Conservation (phyloP, 2,888 invertebrate species). For the Chrysolina haemoptera region DNA sequence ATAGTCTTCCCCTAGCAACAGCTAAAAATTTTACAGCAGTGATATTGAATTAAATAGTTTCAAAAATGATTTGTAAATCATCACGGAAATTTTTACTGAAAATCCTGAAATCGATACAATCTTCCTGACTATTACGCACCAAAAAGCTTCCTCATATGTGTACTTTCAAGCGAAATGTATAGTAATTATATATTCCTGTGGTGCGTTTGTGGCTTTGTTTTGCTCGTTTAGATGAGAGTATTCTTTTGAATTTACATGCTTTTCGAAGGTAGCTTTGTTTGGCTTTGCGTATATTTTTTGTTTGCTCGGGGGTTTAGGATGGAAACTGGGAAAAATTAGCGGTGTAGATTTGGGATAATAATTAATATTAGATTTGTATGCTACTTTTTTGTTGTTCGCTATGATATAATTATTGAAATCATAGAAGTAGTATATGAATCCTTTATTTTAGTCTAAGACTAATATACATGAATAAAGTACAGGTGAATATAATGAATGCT, state of each 20-base stretch:
- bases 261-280: slow-evolving; percentile 39
- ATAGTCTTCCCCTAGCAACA: too few species aligned
- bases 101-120: too few species aligned
- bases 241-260: slow-evolving; percentile 42
- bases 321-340: slow-evolving; percentile 2
- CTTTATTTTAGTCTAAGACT: too few species aligned
- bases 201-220: slow-evolving; percentile 41
- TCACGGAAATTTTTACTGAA: too few species aligned
- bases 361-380: background rate
- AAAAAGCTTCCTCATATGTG: slow-evolving; percentile 35
- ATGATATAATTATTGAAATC: too few species aligned
- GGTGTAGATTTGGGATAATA: background rate
- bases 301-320: slow-evolving; percentile 30
- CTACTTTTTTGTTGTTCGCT: too few species aligned
- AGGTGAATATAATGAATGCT: too few species aligned
- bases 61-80: too few species aligned
- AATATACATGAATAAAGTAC: too few species aligned
- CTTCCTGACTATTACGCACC: slow-evolving; percentile 36
- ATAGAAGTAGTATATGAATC: too few species aligned
- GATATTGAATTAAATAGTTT: too few species aligned
- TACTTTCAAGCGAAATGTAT: slow-evolving; percentile 42
- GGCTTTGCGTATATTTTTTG: slow-evolving; percentile 36
- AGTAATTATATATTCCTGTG: slow-evolving; percentile 46
- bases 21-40: too few species aligned
- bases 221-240: slow-evolving; percentile 37